Conservation (phyloP, 2,113 vertebrate species). For the Platysternon megacephalum region DNA sequence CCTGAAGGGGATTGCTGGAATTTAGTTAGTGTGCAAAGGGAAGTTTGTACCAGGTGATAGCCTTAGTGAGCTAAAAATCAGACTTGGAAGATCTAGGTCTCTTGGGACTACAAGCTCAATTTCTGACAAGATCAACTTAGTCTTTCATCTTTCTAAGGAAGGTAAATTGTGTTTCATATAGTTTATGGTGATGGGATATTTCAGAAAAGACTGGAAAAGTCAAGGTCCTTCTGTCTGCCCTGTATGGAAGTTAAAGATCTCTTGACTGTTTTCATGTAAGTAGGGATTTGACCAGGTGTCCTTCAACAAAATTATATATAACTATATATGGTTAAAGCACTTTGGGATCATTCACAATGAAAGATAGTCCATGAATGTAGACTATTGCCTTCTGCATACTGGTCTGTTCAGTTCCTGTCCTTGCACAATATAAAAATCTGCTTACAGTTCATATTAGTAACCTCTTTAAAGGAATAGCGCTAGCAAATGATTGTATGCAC, state of each 20-base stretch:
- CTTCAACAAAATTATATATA: background rate
- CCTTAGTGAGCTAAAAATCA: background rate
- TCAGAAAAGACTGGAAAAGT: background rate
- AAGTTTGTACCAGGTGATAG: background rate
- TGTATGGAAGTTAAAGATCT: background rate
- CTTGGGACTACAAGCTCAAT: background rate
- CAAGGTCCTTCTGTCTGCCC: background rate
- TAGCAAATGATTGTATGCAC: background rate
- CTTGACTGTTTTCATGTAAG: background rate
- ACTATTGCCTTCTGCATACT: background rate
- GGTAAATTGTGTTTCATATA: background rate
- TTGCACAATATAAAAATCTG: background rate
- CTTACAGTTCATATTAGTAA: background rate
- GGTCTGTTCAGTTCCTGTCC: background rate
- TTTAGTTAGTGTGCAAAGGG: background rate
- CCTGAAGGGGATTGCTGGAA: background rate
- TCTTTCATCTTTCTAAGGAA: background rate
- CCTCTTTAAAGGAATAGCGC: background rate
- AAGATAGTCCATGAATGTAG: background rate
- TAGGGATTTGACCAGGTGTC: background rate
- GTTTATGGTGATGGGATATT: background rate
- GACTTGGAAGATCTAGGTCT: background rate
- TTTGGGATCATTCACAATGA: background rate
- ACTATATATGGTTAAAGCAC: conserved; percentile 4
- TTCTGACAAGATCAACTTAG: background rate